Base-by-base conservation (phyloP, 1,140 invertebrate species). In the Neuroterus valhalla region DNA sequence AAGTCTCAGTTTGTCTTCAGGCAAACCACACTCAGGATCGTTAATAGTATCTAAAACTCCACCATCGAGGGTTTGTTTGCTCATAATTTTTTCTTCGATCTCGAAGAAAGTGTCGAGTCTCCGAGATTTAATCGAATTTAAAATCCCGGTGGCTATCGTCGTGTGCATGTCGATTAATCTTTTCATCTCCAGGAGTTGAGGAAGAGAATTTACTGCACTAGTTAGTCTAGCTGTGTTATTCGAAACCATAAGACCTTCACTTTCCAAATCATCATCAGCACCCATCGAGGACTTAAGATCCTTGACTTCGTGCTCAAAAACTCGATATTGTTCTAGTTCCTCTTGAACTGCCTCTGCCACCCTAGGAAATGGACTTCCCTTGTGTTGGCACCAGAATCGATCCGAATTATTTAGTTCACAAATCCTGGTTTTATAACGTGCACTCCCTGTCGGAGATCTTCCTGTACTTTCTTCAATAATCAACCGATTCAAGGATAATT, bases 281-380 rank as follows among this genome's bases (percentile, higher is more conserved):
- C 95, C 95, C 97, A 99, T 98, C 0, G 96, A 95, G 42, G 93
- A 93, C 90, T 99, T 99, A 1, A 99, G 89, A 80, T 95, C 95
- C 86, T 98, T 99, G 1, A 99, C 97, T 92, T 99, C 97, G 75
- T 98, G 97, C 90, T 99, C 98, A 66, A 96, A 97, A 70, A 94
- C 94, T 78, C 93, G 93, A 89, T 99, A 99, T 66, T 96, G 95
- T 89, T 99, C 98, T 72, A 99, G 88, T 90, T 99, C 97, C 90
- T 98, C 97, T 88, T 99, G 98, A 79, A 99, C 98, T 19, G 98
- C 96, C 91, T 99, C 98, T 10, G 98, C 98, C 3, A 99, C 98
- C 17, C 93, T 95, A 0, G 98, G 98, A 87, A 99, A 99, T 0
- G 98, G 98, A 85, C 96, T 98, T 19, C 98, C 96, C 91, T 98